Percentiles rank a stretch among this genome's conserved stretches.
phyloP scores from a whole-genome alignment of 2,888 invertebrate species.

The Vandiemenella viatica region DNA sequence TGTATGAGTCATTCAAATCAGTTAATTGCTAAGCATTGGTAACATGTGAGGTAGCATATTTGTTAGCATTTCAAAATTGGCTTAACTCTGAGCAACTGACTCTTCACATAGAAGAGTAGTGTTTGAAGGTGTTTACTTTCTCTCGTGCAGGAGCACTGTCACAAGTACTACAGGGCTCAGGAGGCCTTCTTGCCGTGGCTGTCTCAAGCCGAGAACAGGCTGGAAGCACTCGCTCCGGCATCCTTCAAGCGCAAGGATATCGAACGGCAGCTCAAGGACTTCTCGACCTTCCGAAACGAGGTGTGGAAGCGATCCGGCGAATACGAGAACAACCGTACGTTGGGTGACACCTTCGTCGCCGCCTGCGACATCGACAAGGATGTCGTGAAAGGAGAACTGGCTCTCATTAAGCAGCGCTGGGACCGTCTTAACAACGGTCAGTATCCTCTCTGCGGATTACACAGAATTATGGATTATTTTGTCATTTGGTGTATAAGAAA shows the following conservation, averaged over 20 bases:
- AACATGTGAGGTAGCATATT: too few relatives aligned
- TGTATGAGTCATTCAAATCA: too few relatives aligned
- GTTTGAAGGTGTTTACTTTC: not conserved
- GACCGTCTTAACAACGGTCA: slow-evolving; percentile 72
- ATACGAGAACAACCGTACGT: slow-evolving; percentile 71
- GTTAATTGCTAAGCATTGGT: too few relatives aligned
- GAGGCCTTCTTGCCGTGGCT: slow-evolving; percentile 83
- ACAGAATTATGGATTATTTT: too few relatives aligned
- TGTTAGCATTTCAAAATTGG: too few relatives aligned
- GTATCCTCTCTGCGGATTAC: too few relatives aligned
- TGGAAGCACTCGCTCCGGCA: slow-evolving; percentile 60
- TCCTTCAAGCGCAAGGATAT: slow-evolving; percentile 73
- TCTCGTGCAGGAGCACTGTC: slow-evolving; percentile 53
- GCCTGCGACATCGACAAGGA: slow-evolving; percentile 86
- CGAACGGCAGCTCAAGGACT: slow-evolving; percentile 72
- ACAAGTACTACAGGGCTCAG: slow-evolving; percentile 72
- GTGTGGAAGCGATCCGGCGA: slow-evolving; percentile 88
- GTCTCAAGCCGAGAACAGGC: slow-evolving; percentile 67
- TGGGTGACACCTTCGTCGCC: slow-evolving; percentile 76
- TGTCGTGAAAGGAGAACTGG: slow-evolving; percentile 65
- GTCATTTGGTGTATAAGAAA: not conserved
- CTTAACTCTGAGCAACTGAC: too few relatives aligned
- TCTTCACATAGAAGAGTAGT: too few relatives aligned
- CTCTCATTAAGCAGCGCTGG: slow-evolving; percentile 75
- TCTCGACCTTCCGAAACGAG: slow-evolving; percentile 81